phyloP scores from a whole-genome alignment of 2,797 vertebrate species.

The Chiroxiphia lanceolata region DNA sequence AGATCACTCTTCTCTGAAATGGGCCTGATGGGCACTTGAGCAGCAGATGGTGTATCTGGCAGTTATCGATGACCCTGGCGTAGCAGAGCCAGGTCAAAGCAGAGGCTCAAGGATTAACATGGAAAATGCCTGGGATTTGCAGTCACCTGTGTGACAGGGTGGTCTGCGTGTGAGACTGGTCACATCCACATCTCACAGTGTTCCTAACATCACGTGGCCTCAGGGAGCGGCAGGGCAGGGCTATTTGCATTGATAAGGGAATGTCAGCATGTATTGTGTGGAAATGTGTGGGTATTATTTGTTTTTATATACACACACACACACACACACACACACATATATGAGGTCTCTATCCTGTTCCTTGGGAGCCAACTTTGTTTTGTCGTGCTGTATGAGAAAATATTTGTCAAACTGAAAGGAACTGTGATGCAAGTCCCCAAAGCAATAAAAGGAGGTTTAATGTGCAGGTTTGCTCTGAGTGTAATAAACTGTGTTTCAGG shows the following conservation, averaged over 20 bases:
- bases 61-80: background rate
- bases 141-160: background rate
- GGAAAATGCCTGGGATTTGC: background rate
- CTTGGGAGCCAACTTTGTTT: background rate
- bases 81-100: background rate
- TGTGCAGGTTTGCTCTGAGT: accelerated
- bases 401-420: conserved; percentile 3
- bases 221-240: background rate
- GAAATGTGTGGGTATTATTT: background rate
- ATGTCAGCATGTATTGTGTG: background rate
- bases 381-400: background rate
- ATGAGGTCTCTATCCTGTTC: background rate
- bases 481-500: background rate
- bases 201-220: background rate
- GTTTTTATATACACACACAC: too few species aligned
- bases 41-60: background rate
- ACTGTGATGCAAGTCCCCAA: background rate
- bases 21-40: background rate
- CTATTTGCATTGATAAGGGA: background rate
- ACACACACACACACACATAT: accelerated
- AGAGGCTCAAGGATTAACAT: background rate
- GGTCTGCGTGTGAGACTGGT: background rate
- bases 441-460: background rate
- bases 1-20: background rate
- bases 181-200: background rate